Evolutionary conservation across 2,888 invertebrate species (phyloP).

Genomic region (Eurytoma adleriae): DNA sequence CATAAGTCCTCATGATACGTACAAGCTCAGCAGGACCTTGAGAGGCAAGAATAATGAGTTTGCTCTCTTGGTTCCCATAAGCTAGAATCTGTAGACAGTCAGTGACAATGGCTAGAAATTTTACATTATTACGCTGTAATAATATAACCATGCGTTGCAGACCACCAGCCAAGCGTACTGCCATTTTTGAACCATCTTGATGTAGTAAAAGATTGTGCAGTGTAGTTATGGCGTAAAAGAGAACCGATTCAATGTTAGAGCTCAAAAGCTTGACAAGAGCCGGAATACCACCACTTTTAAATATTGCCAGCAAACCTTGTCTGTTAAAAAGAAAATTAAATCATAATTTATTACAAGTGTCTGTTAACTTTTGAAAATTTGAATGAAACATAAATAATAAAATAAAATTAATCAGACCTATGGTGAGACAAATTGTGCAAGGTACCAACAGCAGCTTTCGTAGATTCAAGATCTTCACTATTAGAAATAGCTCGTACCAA

Average conservation of each 20-base stretch:
- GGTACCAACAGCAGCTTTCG: slow-evolving; percentile 97
- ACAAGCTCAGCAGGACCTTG: slow-evolving; percentile 98
- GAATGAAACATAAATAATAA: background rate
- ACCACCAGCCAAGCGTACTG: slow-evolving; percentile 96
- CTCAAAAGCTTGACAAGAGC: slow-evolving; percentile 97
- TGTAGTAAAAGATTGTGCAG: slow-evolving; percentile 97
- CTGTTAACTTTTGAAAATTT: background rate
- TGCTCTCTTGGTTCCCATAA: slow-evolving; percentile 98
- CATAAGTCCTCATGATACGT: slow-evolving; percentile 97
- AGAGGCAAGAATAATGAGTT: slow-evolving; percentile 95
- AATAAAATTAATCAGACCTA: slow-evolving; percentile 60
- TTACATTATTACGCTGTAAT: slow-evolving; percentile 97
- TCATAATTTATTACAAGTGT: background rate
- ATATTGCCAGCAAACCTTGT: slow-evolving; percentile 97
- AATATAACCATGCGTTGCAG: slow-evolving; percentile 99
- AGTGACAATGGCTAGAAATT: slow-evolving; percentile 99
- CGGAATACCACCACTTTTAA: slow-evolving; percentile 99
- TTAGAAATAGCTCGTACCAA: slow-evolving; percentile 96
- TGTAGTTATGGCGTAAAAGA: slow-evolving; percentile 99
- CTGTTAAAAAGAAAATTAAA: slow-evolving; percentile 72
- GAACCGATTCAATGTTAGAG: slow-evolving; percentile 96
- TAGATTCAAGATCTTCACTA: slow-evolving; percentile 97
- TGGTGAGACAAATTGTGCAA: slow-evolving; percentile 98
- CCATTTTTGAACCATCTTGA: slow-evolving; percentile 99
- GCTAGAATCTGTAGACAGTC: slow-evolving; percentile 99